Evolutionary conservation across 2,888 invertebrate species (phyloP).

Genomic region (Trissolcus brochymenae): DNA sequence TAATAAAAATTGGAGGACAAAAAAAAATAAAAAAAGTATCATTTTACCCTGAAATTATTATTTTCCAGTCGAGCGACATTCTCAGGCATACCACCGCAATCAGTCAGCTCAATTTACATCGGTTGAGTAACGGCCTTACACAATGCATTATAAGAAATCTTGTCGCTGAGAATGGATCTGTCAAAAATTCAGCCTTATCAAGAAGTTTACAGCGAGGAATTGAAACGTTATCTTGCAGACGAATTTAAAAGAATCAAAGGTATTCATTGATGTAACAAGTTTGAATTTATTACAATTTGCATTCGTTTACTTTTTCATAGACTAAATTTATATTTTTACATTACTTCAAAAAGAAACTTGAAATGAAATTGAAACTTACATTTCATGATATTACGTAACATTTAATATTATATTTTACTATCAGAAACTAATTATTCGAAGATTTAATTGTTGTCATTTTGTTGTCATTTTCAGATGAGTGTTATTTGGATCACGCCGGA

Average conservation of each 20-base stretch:
- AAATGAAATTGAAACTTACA: no score
- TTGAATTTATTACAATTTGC: no score
- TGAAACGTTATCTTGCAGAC: slow-evolving; percentile 59
- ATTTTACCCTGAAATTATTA: background rate
- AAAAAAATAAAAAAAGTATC: background rate
- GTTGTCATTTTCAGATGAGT: slow-evolving; percentile 78
- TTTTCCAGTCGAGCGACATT: background rate
- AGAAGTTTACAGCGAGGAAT: slow-evolving; percentile 68
- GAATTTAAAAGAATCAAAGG: slow-evolving; percentile 72
- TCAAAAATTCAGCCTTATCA: slow-evolving; percentile 57
- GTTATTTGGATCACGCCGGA: slow-evolving; percentile 94
- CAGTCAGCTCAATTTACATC: slow-evolving; percentile 28
- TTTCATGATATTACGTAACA: no score
- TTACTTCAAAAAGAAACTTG: no score
- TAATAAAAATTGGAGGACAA: no score
- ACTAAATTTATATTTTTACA: no score
- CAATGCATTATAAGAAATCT: slow-evolving; percentile 52
- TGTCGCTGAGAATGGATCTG: slow-evolving; percentile 60
- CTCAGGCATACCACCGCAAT: slow-evolving; percentile 9
- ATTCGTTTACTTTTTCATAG: no score
- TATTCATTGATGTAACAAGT: slow-evolving; percentile 35
- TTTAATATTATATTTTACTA: background rate
- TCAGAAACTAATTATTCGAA: no score
- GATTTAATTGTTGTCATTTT: background rate
- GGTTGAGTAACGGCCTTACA: slow-evolving; percentile 51